These are phyloP conservation scores for Silurus meridionalis DNA, from an alignment of 2,113 vertebrate genomes.

Conservation along the genomic window DNA sequence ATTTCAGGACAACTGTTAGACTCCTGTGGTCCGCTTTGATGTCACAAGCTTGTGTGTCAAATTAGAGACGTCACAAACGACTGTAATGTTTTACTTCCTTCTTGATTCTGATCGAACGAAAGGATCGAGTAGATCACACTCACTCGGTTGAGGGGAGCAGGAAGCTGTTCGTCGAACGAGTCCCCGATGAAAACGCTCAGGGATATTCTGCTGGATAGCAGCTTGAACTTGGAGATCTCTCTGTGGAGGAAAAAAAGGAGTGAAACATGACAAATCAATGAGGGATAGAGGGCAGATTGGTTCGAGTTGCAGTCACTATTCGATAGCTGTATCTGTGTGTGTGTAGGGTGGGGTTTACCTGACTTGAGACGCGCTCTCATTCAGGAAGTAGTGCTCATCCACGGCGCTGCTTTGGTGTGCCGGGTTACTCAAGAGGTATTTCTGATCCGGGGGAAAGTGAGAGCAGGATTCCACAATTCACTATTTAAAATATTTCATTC, in stretches of 20 bases:
- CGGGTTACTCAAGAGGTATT: slow-evolving; percentile 76
- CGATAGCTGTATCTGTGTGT: not conserved
- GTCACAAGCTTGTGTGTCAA: not conserved
- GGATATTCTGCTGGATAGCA: slow-evolving; percentile 69
- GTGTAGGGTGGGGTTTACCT: slow-evolving; percentile 59
- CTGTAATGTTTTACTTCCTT: not conserved
- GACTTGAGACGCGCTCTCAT: slow-evolving; percentile 79
- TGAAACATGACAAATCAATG: slow-evolving; percentile 6
- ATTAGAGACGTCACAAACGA: not conserved
- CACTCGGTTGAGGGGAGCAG: slow-evolving; percentile 74
- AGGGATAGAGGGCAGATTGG: not conserved
- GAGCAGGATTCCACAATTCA: not conserved
- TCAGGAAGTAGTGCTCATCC: slow-evolving; percentile 79
- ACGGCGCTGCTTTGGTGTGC: slow-evolving; percentile 77
- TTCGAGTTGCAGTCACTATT: not conserved
- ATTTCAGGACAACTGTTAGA: too few relatives aligned
- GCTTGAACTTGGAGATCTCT: slow-evolving; percentile 76
- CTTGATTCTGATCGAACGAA: not conserved
- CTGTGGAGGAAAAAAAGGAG: slow-evolving; percentile 55
- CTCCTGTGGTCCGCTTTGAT: too few relatives aligned
- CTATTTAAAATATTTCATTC: not conserved
- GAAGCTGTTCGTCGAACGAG: slow-evolving; percentile 69
- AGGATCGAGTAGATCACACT: slow-evolving; percentile 37
- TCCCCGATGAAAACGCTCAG: slow-evolving; percentile 75
- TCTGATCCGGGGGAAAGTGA: slow-evolving; percentile 58